Percentiles rank a stretch among this genome's conserved stretches.
These are phyloP conservation scores for Petrosia ficiformis DNA, from an alignment of 37 sponge, comb jelly and placozoan genomes.

Conservation along the genomic window DNA sequence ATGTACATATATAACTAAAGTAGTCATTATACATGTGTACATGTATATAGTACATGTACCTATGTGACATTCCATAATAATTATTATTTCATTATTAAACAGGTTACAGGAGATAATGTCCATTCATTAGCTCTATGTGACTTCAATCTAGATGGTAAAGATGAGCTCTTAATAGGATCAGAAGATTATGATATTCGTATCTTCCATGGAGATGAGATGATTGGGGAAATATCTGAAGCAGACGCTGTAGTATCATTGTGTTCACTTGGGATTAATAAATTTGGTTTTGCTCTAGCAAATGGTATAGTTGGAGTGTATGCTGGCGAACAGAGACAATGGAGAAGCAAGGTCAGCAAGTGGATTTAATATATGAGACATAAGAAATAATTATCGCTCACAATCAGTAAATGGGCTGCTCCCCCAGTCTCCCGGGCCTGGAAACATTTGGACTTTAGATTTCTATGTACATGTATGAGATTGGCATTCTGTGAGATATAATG, in stretches of 20 bases:
- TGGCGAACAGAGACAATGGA: constrained; percentile 67
- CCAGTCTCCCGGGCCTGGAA: no score
- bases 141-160: constrained; percentile 70
- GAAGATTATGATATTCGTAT: constrained; percentile 95
- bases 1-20: no score
- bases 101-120: constrained; percentile 98
- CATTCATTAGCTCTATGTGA: constrained; percentile 79
- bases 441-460: no score
- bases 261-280: constrained; percentile 43
- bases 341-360: constrained; percentile 59
- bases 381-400: no score
- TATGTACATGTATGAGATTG: no score
- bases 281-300: constrained; percentile 89
- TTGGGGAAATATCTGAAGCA: constrained; percentile 59
- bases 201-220: constrained; percentile 81
- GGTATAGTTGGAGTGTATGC: constrained; percentile 91
- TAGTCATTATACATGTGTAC: no score
- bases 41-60: no score
- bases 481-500: no score
- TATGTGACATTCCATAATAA: not conserved
- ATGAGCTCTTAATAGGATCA: constrained; percentile 89
- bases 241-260: constrained; percentile 40
- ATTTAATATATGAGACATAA: not conserved
- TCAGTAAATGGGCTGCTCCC: no score
- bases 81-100: not conserved